phyloP scores from a whole-genome alignment of 2,113 vertebrate species.

The Variabilichromis moorii region DNA sequence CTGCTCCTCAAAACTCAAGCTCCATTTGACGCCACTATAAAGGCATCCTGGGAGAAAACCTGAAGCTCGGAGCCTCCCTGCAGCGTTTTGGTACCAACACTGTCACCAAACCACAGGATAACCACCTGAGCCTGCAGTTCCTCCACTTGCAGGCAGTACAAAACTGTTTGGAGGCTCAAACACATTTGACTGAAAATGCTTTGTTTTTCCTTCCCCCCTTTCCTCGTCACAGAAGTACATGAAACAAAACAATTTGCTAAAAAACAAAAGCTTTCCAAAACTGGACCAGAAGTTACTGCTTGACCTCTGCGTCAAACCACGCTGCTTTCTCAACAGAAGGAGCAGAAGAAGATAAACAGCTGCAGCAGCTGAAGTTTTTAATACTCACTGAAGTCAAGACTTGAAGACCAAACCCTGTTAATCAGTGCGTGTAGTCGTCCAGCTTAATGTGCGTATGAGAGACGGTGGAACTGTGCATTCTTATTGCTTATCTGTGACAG shows the following conservation, averaged over 20 bases:
- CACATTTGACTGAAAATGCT: conserved; percentile 12
- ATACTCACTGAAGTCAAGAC: conserved; percentile 25
- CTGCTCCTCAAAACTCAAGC: not conserved
- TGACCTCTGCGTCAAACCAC: conserved; percentile 4
- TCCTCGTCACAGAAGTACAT: conserved; percentile 5
- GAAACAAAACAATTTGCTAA: not conserved
- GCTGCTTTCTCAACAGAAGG: not conserved
- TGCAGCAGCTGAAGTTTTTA: not conserved
- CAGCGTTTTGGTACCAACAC: conserved; percentile 10
- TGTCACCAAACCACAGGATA: conserved; percentile 11
- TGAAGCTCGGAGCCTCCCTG: conserved; percentile 7
- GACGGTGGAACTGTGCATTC: not conserved
- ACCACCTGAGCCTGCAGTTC: not conserved
- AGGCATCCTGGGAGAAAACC: not conserved
- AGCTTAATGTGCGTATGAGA: not conserved
- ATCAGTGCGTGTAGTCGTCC: conserved; percentile 14
- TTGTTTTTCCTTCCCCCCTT: not conserved
- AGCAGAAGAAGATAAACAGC: not conserved
- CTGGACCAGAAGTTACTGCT: conserved; percentile 27
- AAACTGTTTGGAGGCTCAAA: not conserved
- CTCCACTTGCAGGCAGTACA: not conserved
- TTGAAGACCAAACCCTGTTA: conserved; percentile 59
- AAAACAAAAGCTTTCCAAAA: conserved; percentile 15
- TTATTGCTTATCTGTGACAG: not conserved
- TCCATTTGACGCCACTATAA: not conserved